Base-by-base conservation (phyloP, 1,140 invertebrate genomes). In the Leptestheria dahalacensis region DNA sequence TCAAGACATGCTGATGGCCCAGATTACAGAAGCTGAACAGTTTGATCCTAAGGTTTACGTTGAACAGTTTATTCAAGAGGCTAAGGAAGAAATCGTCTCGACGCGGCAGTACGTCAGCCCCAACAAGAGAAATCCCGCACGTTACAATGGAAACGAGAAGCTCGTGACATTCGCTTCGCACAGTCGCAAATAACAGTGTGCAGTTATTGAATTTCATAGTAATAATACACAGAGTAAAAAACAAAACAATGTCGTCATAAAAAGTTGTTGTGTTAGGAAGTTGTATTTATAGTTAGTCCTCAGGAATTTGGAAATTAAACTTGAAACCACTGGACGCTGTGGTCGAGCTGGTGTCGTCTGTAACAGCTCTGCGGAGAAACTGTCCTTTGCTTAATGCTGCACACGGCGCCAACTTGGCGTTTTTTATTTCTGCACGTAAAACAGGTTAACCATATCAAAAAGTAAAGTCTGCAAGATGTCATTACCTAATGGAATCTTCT, bases 1-100 rank as follows among this genome's bases (percentile, higher is more conserved):
- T 71, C 83, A 89, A 66, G 78, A 77, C 0, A 74, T 79, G 54
- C 70, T 89, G 0, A 71, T 87, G 61, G 69, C 75, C 1, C 75
- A 85, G 66, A 78, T 89, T 21, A 80, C 82, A 67, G 70, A 79
- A 57, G 86, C 85, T 0, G 76, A 88, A 62, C 74, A 77, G 20
- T 92, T 91, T 71, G 80, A 85, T 63, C 79, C 87, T 0, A 80
- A 82, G 62, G 66, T 77, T 55, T 86, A 86, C 73, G 83, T 89
- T 0, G 64, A 71, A 1, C 75, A 79, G 18, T 79, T 79, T 64
- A 65, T 90, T 0, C 65, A 73, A 23, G 73, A 78, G 63, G 77
- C 82, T 0, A 81, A 82, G 62, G 77, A 81, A 65, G 74, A 76
- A 41, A 41, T 41, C 6, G 33, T 41, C 15, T 41, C 15, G 33